phyloP scores from a whole-genome alignment of 2,113 vertebrate genomes.

The Mormyrus lacerda region DNA sequence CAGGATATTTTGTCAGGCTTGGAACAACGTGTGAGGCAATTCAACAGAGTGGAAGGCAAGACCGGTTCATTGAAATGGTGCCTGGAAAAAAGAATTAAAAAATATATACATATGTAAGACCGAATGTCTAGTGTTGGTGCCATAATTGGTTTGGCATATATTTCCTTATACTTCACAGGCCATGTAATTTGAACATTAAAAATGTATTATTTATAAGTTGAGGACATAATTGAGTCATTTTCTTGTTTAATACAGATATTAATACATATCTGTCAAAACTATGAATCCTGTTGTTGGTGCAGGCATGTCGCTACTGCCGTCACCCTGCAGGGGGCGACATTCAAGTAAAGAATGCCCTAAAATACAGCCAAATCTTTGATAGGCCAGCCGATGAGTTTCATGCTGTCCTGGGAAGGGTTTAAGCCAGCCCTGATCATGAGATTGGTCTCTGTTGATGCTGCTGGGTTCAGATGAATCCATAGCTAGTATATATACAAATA shows the following conservation, averaged over 20 bases:
- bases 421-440: conserved; percentile 14
- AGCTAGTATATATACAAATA: conserved; percentile 20
- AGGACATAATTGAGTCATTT: neutral
- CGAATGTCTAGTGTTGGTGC: neutral
- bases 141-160: neutral
- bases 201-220: neutral
- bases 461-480: conserved; percentile 15
- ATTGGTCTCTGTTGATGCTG: conserved; percentile 8
- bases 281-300: neutral
- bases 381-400: neutral
- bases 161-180: neutral
- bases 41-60: neutral
- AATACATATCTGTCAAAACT: neutral
- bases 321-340: neutral
- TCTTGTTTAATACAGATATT: neutral
- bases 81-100: neutral
- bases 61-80: neutral
- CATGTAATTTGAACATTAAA: neutral
- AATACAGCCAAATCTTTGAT: neutral
- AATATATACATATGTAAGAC: neutral
- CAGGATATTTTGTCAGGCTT: neutral
- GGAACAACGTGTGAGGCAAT: neutral
- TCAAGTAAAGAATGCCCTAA: neutral
- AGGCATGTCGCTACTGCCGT: neutral
- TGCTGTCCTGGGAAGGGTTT: conserved; percentile 24